phyloP scores from a whole-genome alignment of 2,888 invertebrate genomes.

The Stratiomys singularior region DNA sequence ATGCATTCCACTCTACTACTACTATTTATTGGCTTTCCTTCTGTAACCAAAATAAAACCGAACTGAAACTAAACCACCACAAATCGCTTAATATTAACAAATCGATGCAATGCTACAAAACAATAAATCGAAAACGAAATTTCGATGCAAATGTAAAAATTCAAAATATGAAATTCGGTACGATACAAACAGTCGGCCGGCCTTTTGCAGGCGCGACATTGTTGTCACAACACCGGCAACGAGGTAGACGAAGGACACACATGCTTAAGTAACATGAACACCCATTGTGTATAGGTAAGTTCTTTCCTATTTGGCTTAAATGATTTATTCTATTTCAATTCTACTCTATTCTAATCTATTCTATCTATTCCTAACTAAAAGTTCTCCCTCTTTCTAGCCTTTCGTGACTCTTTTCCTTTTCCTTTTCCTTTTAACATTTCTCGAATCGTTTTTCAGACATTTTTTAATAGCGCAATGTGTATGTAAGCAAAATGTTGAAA shows the following conservation, averaged over 20 bases:
- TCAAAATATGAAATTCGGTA: slow-evolving; percentile 52
- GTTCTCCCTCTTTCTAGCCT: slow-evolving; percentile 1
- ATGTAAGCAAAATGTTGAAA: slow-evolving; percentile 31
- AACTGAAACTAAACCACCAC: slow-evolving; percentile 37
- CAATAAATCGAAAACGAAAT: slow-evolving; percentile 43
- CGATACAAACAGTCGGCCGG: slow-evolving; percentile 61
- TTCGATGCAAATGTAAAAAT: slow-evolving; percentile 49
- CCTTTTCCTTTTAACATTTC: slow-evolving; percentile 26
- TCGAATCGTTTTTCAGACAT: slow-evolving; percentile 29
- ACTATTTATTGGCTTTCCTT: slow-evolving; percentile 47
- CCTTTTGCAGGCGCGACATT: slow-evolving; percentile 66
- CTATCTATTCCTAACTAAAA: background rate
- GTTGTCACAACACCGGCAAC: slow-evolving; percentile 64
- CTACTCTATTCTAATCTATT: slow-evolving; percentile 17
- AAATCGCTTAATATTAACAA: slow-evolving; percentile 39
- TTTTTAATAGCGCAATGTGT: slow-evolving; percentile 30
- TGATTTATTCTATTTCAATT: slow-evolving; percentile 4
- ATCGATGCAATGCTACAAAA: slow-evolving; percentile 47
- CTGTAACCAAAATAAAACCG: slow-evolving; percentile 46
- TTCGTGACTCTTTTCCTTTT: background rate
- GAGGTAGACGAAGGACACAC: slow-evolving; percentile 59
- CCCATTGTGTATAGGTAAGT: slow-evolving; percentile 35
- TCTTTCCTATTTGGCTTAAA: slow-evolving; percentile 10
- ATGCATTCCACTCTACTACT: slow-evolving; percentile 50
- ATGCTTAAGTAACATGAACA: slow-evolving; percentile 34